These are phyloP conservation scores for Euspilapteryx auroguttella DNA, from an alignment of 2,888 invertebrate species.

Conservation along the genomic window DNA sequence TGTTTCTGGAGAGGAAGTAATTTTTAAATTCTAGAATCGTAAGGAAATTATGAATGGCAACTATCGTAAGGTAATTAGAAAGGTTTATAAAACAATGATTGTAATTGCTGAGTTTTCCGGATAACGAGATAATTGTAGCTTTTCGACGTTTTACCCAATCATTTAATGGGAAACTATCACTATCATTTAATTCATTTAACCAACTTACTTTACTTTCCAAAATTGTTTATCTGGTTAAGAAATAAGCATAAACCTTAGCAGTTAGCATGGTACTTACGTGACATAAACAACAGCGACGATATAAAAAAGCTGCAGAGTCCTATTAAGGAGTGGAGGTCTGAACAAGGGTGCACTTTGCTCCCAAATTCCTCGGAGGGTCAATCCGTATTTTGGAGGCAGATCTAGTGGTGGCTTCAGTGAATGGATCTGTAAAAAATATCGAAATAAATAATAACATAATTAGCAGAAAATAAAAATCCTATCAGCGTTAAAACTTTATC, in stretches of 20 bases:
- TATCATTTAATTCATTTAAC: no score
- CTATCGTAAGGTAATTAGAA: no score
- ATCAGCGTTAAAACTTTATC: no score
- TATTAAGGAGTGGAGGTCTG: conserved; percentile 26
- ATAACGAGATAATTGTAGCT: no score
- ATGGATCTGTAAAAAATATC: conserved; percentile 20
- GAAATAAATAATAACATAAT: not conserved
- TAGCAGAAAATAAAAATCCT: not conserved
- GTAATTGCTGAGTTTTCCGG: no score
- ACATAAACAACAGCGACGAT: conserved; percentile 44
- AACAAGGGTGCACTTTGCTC: conserved; percentile 44
- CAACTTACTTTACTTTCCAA: no score
- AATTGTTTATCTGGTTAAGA: no score
- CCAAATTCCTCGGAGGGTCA: conserved; percentile 11
- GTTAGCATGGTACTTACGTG: conserved; percentile 26
- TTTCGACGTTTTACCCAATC: no score
- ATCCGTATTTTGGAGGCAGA: conserved; percentile 13
- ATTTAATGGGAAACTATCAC: no score
- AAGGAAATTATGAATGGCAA: no score
- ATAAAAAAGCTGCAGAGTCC: conserved; percentile 37
- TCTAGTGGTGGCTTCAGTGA: conserved; percentile 21
- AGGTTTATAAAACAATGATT: no score
- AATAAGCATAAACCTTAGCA: no score
- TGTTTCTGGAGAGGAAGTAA: conserved; percentile 31
- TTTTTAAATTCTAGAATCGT: not conserved